Evolutionary conservation across 2,797 vertebrate genomes (phyloP).

Genomic region (Acropternis orthonyx): DNA sequence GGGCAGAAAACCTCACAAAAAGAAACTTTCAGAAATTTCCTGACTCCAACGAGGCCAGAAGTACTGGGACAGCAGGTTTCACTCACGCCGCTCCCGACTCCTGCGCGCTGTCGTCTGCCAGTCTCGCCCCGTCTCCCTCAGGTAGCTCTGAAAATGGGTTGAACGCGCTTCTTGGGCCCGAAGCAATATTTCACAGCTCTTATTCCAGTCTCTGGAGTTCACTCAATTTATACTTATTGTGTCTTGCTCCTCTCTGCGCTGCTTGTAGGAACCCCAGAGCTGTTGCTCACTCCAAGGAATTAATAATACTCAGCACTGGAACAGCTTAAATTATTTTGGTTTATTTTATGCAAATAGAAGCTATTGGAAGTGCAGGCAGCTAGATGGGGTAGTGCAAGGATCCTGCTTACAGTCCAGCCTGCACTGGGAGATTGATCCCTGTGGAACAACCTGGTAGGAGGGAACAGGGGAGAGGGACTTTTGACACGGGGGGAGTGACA

Average conservation of each 20-base stretch:
- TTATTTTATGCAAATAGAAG: neutral
- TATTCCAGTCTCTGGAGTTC: neutral
- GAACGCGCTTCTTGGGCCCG: neutral
- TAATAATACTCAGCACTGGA: neutral
- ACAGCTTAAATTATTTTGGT: neutral
- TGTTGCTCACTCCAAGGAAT: neutral
- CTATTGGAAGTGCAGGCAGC: neutral
- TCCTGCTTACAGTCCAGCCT: neutral
- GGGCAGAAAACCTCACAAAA: neutral
- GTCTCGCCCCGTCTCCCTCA: neutral
- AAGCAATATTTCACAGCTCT: slow-evolving; percentile 47
- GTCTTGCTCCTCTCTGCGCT: neutral
- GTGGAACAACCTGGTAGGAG: neutral
- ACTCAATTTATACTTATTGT: slow-evolving; percentile 23
- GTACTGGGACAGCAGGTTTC: slow-evolving; percentile 10
- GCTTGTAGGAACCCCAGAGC: neutral
- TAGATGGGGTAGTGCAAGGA: neutral
- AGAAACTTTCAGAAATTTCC: neutral
- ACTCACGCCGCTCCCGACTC: neutral
- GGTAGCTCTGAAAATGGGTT: slow-evolving; percentile 48
- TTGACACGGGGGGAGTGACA: neutral
- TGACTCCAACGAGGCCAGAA: slow-evolving; percentile 45
- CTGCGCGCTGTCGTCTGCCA: neutral
- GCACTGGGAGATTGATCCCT: accelerated
- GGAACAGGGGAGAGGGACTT: neutral